A percentile compares a stretch with the other conserved stretches of the same genome.
Conservation (phyloP, 1,140 invertebrate genomes). For the Drosophila nigrodunni region DNA sequence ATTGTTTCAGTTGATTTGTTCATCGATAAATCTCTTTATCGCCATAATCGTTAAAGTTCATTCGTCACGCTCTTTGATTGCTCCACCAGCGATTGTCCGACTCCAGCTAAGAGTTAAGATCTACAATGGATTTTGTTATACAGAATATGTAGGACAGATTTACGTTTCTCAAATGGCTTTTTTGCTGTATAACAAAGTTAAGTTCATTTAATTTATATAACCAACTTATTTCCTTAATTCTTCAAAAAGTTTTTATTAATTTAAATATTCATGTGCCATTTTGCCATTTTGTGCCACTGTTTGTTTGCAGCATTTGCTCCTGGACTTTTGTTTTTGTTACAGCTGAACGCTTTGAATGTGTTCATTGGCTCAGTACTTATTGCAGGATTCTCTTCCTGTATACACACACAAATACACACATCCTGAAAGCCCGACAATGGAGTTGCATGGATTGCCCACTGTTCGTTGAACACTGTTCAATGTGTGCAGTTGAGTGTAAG, state of each 20-base stretch:
- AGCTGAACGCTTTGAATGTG: slow-evolving; percentile 54
- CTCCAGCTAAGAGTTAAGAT: slow-evolving; percentile 23
- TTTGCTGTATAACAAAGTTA: too few relatives aligned
- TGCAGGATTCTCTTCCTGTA: slow-evolving; percentile 4
- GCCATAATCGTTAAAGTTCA: slow-evolving; percentile 81
- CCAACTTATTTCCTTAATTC: not conserved
- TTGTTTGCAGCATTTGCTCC: slow-evolving; percentile 10
- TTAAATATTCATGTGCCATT: too few relatives aligned
- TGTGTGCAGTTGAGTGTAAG: slow-evolving; percentile 34
- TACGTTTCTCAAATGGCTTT: too few relatives aligned
- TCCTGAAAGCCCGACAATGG: not conserved
- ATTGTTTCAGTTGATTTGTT: slow-evolving; percentile 75
- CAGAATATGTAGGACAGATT: not conserved
- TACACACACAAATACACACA: slow-evolving; percentile 1
- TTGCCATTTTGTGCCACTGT: slow-evolving; percentile 24
- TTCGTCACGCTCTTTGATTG: slow-evolving; percentile 76
- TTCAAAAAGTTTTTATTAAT: too few relatives aligned
- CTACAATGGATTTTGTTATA: slow-evolving; percentile 8
- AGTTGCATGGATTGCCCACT: not conserved
- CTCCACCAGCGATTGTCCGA: slow-evolving; percentile 38
- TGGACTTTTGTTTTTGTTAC: slow-evolving; percentile 48
- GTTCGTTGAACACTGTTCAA: not conserved
- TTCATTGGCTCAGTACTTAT: slow-evolving; percentile 48
- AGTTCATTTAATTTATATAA: too few relatives aligned
- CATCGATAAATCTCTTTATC: slow-evolving; percentile 80